Evolutionary conservation across 2,888 invertebrate species (phyloP).

Genomic region (Blera fallax): DNA sequence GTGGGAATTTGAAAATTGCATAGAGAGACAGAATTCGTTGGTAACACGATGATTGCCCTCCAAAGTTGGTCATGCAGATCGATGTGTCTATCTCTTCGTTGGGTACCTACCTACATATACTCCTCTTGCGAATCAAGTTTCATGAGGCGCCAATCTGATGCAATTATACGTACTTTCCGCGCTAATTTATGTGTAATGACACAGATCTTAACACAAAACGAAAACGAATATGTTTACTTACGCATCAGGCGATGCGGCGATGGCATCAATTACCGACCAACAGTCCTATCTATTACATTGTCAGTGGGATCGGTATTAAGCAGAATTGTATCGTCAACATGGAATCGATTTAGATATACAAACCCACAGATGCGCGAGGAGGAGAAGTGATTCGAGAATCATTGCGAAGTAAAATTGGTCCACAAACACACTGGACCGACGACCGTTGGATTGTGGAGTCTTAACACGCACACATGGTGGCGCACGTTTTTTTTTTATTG

Average conservation of each 20-base stretch:
- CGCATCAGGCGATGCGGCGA: constrained; percentile 47
- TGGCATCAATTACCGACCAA: constrained; percentile 51
- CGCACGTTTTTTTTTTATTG: constrained; percentile 81
- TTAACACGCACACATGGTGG: constrained; percentile 81
- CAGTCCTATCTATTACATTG: constrained; percentile 51
- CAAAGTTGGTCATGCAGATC: constrained; percentile 28
- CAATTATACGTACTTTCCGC: constrained; percentile 43
- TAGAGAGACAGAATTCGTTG: neutral
- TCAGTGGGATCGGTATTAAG: constrained; percentile 9
- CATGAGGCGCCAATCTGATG: constrained; percentile 63
- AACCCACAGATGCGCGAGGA: constrained; percentile 8
- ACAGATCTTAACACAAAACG: constrained; percentile 66
- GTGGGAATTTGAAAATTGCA: constrained; percentile 65
- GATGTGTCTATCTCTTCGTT: neutral
- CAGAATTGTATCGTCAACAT: constrained; percentile 36
- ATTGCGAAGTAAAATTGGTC: constrained; percentile 30
- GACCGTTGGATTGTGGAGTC: constrained; percentile 76
- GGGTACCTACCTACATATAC: neutral
- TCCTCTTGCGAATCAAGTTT: constrained; percentile 26
- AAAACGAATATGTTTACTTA: constrained; percentile 61
- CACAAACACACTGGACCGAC: constrained; percentile 1
- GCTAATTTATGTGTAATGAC: constrained; percentile 71
- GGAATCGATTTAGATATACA: constrained; percentile 48
- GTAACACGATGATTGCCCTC: constrained; percentile 15
- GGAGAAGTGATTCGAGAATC: constrained; percentile 19